phyloP scores from a whole-genome alignment of 2,888 invertebrate species.

The Adineta ricciae region DNA sequence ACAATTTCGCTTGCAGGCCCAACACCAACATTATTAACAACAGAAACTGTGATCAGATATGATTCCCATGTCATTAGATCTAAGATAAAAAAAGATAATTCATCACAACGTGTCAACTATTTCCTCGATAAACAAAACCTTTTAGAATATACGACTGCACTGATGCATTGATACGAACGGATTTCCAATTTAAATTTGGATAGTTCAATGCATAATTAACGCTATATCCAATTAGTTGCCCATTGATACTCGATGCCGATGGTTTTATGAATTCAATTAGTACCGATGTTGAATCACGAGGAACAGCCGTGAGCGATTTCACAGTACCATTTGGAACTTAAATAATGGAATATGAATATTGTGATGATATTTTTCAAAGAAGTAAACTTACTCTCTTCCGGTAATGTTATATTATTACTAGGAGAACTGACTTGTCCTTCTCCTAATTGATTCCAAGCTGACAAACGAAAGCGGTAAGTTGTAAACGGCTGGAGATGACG shows the following conservation, averaged over 20 bases:
- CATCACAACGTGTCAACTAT: no score
- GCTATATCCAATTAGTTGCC: conserved; percentile 82
- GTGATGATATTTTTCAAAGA: not conserved
- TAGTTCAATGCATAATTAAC: conserved; percentile 68
- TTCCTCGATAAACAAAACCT: not conserved
- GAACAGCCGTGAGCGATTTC: conserved; percentile 81
- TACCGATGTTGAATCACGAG: conserved; percentile 83
- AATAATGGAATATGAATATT: conserved; percentile 34
- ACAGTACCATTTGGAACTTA: conserved; percentile 91
- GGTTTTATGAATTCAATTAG: conserved; percentile 93
- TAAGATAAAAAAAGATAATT: conserved; percentile 59
- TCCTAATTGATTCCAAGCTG: conserved; percentile 86
- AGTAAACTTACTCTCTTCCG: conserved; percentile 73
- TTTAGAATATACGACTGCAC: conserved; percentile 61
- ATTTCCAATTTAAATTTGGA: conserved; percentile 30
- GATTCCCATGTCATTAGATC: conserved; percentile 95
- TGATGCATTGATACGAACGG: conserved; percentile 34
- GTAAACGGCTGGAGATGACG: conserved; percentile 78
- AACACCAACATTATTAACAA: conserved; percentile 88
- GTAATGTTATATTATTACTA: conserved; percentile 70
- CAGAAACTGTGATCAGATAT: conserved; percentile 84
- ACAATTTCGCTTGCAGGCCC: conserved; percentile 81
- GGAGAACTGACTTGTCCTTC: conserved; percentile 70
- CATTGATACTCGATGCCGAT: conserved; percentile 82
- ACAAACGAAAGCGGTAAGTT: conserved; percentile 89